Percentiles rank a stretch among this genome's conserved stretches.
phyloP scores from a whole-genome alignment of 2,113 vertebrate species.

The Drymodes brunneopygia region DNA sequence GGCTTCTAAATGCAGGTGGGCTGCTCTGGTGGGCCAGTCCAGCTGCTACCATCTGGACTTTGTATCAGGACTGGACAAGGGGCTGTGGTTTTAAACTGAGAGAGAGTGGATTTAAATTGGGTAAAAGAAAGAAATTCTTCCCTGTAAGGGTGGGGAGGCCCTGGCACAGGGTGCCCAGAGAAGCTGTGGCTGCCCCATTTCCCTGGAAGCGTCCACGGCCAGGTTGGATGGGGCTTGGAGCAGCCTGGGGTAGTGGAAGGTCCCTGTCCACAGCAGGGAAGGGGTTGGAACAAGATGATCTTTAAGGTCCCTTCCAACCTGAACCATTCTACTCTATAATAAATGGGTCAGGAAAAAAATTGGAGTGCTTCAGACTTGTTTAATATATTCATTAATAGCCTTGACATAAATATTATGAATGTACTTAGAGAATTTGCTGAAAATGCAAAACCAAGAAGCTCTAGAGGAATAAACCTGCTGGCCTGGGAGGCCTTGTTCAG shows the following conservation, averaged over 20 bases:
- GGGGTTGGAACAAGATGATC: neutral
- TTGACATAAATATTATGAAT: neutral
- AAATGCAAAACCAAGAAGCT: neutral
- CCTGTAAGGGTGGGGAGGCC: fast-evolving
- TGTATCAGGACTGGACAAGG: neutral
- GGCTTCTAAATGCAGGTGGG: neutral
- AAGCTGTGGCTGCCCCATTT: neutral
- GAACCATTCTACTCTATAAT: neutral
- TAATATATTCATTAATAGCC: slow-evolving; percentile 16
- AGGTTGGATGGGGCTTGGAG: neutral
- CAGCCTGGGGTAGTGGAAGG: fast-evolving
- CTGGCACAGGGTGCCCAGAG: neutral
- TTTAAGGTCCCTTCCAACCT: neutral
- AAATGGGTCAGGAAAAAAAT: neutral
- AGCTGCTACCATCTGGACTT: neutral
- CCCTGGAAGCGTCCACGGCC: neutral
- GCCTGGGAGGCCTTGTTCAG: neutral
- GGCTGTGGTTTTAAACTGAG: neutral
- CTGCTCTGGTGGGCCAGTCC: neutral
- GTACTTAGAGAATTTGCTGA: slow-evolving; percentile 18
- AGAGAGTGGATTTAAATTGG: neutral
- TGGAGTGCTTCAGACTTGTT: neutral
- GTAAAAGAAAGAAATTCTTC: neutral
- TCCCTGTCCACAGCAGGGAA: fast-evolving
- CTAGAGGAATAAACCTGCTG: neutral